Conservation (phyloP, 1,140 invertebrate species). For the Caenorhabditis latens region DNA sequence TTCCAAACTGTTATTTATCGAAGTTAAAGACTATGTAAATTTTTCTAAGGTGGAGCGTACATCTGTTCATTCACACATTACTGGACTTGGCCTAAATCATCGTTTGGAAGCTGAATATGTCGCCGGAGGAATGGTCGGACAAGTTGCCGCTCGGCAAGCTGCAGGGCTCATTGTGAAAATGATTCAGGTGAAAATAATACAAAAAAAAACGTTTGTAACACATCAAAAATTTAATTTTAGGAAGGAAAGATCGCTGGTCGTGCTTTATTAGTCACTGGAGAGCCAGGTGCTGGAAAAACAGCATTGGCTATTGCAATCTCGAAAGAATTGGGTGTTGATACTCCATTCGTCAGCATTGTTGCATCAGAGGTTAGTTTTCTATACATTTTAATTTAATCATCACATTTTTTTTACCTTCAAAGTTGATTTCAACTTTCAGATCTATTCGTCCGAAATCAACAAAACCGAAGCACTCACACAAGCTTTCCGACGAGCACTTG, state of each 20-base stretch:
- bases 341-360: conserved; percentile 97
- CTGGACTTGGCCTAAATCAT: conserved; percentile 94
- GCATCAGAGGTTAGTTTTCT: conserved; percentile 85
- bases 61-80: conserved; percentile 96
- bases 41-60: conserved; percentile 71
- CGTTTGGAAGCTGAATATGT: conserved; percentile 89
- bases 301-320: conserved; percentile 83
- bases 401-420: too few relatives aligned
- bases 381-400: too few relatives aligned
- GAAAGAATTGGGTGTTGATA: conserved; percentile 92
- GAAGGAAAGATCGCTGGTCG: conserved; percentile 97
- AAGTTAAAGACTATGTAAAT: not conserved
- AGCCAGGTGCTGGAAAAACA: conserved; percentile 91
- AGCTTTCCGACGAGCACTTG: conserved; percentile 95
- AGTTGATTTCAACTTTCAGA: conserved; percentile 77
- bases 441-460: conserved; percentile 98
- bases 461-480: conserved; percentile 98
- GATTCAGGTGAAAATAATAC: conserved; percentile 83
- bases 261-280: conserved; percentile 93
- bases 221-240: conserved; percentile 72
- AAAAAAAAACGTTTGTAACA: not conserved
- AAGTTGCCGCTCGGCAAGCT: conserved; percentile 89
- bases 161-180: conserved; percentile 95
- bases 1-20: not conserved
- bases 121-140: conserved; percentile 98